Base-by-base conservation (phyloP, 1,140 invertebrate genomes). In the Tigriopus japonicus region DNA sequence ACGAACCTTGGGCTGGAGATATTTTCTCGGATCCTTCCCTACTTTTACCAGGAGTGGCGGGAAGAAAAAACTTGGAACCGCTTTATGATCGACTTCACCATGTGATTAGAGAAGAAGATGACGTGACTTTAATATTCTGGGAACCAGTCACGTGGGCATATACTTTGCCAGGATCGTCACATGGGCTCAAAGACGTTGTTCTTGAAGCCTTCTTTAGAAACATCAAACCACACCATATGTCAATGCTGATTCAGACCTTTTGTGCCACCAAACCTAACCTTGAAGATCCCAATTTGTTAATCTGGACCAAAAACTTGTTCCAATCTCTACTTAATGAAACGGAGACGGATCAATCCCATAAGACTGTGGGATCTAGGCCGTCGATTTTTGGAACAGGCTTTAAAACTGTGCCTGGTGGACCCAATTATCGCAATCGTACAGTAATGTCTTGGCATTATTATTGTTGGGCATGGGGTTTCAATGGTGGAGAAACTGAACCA, bases 1-100 rank as follows among this genome's bases (percentile, higher is more conserved):
- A 58, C 35, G 55, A 58, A 41, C 55, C 55, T 17, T 58, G 24
- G 24, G 55, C 17, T 5, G 55, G 55, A 7, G 42, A 58, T 19
- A 17, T 40, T 13, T 58, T 58, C 21, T 14, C 35, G 2, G 24
- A 40, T 42, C 17, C 15, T 3, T 42, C 24, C 13, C 42, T 28
- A 41, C 14, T 58, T 14, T 23, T 58, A 7, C 55, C 55, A 14
- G 55, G 55, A 1, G 42, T 58, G 17, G 55, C 21, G 14, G 55
- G 55, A 42, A 15, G 15, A 17, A 40, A 41, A n/a, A 58, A 58
- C 28, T 28, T 58, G 23, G 55, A 28, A 13, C 55, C 55, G 2
- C 21, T 58, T 17, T 40, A 35, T 58, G 24, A 58, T 5, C 13
- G n/a, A 43, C 28, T 41, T 40, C 17, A 15, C 14, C 5, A 6